These are phyloP conservation scores for Scyliorhinus canicula DNA, from an alignment of 2,797 vertebrate genomes.

Conservation along the genomic window DNA sequence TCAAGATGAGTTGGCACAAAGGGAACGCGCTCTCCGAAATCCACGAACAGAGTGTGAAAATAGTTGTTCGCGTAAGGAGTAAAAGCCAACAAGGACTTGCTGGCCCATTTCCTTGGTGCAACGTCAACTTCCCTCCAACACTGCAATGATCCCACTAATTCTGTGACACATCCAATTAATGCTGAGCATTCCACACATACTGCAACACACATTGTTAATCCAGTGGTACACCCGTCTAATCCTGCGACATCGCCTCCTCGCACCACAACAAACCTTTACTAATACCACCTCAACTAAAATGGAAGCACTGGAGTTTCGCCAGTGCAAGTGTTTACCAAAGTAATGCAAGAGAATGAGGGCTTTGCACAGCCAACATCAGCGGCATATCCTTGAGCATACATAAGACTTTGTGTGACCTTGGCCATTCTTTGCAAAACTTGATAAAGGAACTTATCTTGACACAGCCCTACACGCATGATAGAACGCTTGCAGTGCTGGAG, in stretches of 20 bases:
- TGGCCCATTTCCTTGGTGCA: not conserved
- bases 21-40: not conserved
- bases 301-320: not conserved
- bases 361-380: not conserved
- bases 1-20: not conserved
- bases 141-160: not conserved
- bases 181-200: not conserved
- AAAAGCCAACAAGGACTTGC: not conserved
- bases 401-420: not conserved
- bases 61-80: not conserved
- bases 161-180: not conserved
- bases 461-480: not conserved
- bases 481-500: not conserved
- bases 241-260: not conserved
- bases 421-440: not conserved
- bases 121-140: not conserved
- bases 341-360: not conserved
- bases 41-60: not conserved
- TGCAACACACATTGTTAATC: not conserved
- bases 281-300: not conserved
- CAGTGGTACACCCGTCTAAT: not conserved
- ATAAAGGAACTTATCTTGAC: not conserved
- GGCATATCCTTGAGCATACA: not conserved
- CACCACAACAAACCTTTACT: not conserved
- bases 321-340: not conserved